A percentile compares a stretch with the other conserved stretches of the same genome.
phyloP scores from a whole-genome alignment of 2,888 invertebrate species.

The Eupithecia pulchellata region DNA sequence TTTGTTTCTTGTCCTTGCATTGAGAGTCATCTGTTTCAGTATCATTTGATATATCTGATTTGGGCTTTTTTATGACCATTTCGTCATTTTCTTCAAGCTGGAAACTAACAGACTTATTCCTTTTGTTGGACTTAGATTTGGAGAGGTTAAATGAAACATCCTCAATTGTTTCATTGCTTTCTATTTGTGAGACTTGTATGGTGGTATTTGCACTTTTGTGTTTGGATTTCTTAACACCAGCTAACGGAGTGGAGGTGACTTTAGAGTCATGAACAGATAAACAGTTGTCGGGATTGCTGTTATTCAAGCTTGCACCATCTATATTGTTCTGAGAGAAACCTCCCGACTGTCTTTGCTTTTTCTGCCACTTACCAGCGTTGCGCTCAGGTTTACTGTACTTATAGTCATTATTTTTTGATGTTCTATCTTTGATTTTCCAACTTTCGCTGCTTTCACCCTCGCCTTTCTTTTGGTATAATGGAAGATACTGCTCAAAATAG shows the following conservation, averaged over 20 bases:
- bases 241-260: conserved; percentile 60
- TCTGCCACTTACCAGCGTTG: conserved; percentile 30
- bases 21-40: conserved; percentile 36
- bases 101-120: conserved; percentile 78
- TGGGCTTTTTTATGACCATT: conserved; percentile 65
- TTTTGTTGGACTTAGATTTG: conserved; percentile 63
- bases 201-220: conserved; percentile 57
- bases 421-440: conserved; percentile 5
- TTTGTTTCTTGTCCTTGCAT: conserved; percentile 41
- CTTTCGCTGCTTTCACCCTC: conserved; percentile 44
- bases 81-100: conserved; percentile 71
- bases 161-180: conserved; percentile 1
- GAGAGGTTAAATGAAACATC: conserved; percentile 32
- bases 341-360: conserved; percentile 54
- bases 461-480: conserved; percentile 63
- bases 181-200: conserved; percentile 52
- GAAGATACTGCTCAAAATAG: conserved; percentile 65
- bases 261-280: conserved; percentile 44
- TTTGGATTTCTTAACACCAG: conserved; percentile 22
- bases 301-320: conserved; percentile 52
- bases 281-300: conserved; percentile 38
- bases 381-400: conserved; percentile 40
- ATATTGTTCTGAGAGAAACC: conserved; percentile 57
- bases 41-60: conserved; percentile 59
- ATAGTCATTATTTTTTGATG: conserved; percentile 1